Evolutionary conservation across 2,888 invertebrate species (phyloP).

Genomic region (Apamea epomidion): DNA sequence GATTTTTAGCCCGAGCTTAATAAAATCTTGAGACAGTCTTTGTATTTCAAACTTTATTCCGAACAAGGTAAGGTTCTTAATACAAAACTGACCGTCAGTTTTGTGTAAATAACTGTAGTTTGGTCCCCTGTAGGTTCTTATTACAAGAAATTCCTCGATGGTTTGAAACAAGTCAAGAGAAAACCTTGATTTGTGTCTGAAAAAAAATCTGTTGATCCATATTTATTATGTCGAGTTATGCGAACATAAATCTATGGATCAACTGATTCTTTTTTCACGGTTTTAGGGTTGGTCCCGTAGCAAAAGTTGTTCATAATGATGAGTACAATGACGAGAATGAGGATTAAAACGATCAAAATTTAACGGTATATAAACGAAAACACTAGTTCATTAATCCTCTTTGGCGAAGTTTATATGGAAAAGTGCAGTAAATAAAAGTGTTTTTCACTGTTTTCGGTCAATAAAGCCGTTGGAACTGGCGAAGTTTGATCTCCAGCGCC

Average conservation of each 20-base stretch:
- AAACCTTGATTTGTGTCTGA: not conserved
- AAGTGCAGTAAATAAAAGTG: constrained; percentile 41
- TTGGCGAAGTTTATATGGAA: constrained; percentile 30
- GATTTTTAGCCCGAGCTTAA: not conserved
- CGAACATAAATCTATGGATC: no score
- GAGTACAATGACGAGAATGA: no score
- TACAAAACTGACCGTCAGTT: not conserved
- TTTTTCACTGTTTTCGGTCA: constrained; percentile 55
- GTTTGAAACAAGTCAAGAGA: not conserved
- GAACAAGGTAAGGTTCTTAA: not conserved
- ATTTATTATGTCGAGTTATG: no score
- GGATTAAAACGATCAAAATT: no score
- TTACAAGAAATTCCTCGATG: not conserved
- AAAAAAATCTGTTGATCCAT: no score
- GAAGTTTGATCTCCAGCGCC: constrained; percentile 16
- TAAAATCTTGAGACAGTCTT: not conserved
- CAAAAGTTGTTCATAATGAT: no score
- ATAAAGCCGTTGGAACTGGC: constrained; percentile 46
- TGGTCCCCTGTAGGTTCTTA: not conserved
- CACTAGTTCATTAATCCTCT: constrained; percentile 13
- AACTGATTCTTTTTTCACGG: no score
- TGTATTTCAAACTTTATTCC: not conserved
- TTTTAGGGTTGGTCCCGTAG: no score
- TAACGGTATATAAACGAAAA: not conserved
- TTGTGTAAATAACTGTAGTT: not conserved